Conservation (phyloP, 2,888 invertebrate species). For the Tetropium fuscum region DNA sequence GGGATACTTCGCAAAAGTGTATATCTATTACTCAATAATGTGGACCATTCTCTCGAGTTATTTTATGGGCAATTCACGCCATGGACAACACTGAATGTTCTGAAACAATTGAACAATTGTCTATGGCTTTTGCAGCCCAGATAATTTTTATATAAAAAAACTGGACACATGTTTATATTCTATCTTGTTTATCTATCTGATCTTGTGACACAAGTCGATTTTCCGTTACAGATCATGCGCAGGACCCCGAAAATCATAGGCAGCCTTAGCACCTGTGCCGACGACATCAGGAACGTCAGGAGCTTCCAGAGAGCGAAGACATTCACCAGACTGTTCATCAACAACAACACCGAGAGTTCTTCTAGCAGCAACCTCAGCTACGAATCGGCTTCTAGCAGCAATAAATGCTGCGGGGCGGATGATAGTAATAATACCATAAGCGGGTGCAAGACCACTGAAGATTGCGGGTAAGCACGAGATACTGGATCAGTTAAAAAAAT, state of each 20-base stretch:
- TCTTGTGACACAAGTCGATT: too few species aligned
- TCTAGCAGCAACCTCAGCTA: constrained; percentile 68
- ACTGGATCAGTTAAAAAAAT: not conserved
- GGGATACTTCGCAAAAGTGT: not conserved
- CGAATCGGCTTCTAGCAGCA: constrained; percentile 67
- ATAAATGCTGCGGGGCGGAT: constrained; percentile 50
- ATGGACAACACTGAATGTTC: too few species aligned
- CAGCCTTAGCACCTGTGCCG: constrained; percentile 75
- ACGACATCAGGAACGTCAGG: constrained; percentile 71
- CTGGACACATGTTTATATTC: too few species aligned
- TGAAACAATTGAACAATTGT: too few species aligned
- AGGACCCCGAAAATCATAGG: constrained; percentile 76
- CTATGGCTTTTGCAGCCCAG: too few species aligned
- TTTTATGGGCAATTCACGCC: too few species aligned
- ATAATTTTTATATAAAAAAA: too few species aligned
- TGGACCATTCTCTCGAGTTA: too few species aligned
- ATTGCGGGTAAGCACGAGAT: constrained; percentile 44
- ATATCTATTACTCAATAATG: too few species aligned
- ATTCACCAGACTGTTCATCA: constrained; percentile 55
- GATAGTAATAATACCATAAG: constrained; percentile 40
- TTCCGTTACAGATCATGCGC: constrained; percentile 67
- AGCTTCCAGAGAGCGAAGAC: constrained; percentile 67
- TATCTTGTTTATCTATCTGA: too few species aligned
- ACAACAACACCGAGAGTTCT: constrained; percentile 52
- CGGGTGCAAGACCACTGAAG: constrained; percentile 43